Evolutionary conservation across 2,113 vertebrate species (phyloP).

Genomic region (Condylura cristata): DNA sequence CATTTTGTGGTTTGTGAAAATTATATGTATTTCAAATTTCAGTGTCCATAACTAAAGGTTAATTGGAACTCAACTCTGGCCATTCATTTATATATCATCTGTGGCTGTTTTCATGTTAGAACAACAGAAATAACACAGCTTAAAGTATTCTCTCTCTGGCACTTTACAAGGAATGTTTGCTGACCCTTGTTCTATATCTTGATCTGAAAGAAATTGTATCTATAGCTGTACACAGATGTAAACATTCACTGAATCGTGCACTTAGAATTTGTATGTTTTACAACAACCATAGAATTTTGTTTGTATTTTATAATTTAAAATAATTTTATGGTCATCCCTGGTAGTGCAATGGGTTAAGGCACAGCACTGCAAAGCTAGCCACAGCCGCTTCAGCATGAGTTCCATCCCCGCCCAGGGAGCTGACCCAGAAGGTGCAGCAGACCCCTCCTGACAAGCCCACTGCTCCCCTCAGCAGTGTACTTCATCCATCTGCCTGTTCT

Average conservation of each 20-base stretch:
- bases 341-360: too few species aligned
- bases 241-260: background rate
- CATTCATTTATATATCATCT: background rate
- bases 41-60: background rate
- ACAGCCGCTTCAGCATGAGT: too few species aligned
- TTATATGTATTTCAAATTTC: background rate
- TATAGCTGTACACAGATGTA: background rate
- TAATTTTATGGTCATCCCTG: too few species aligned
- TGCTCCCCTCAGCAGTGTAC: too few species aligned
- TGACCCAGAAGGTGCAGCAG: too few species aligned
- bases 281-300: too few species aligned
- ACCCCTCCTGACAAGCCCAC: too few species aligned
- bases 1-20: background rate
- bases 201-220: background rate
- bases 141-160: background rate
- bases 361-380: too few species aligned
- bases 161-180: background rate
- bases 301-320: background rate
- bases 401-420: too few species aligned
- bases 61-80: background rate
- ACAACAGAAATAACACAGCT: background rate
- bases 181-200: background rate
- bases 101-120: background rate
- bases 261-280: background rate
- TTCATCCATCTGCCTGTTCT: too few species aligned